Evolutionary conservation across 2,888 invertebrate species (phyloP).

Genomic region (Bembecia ichneumoniformis): DNA sequence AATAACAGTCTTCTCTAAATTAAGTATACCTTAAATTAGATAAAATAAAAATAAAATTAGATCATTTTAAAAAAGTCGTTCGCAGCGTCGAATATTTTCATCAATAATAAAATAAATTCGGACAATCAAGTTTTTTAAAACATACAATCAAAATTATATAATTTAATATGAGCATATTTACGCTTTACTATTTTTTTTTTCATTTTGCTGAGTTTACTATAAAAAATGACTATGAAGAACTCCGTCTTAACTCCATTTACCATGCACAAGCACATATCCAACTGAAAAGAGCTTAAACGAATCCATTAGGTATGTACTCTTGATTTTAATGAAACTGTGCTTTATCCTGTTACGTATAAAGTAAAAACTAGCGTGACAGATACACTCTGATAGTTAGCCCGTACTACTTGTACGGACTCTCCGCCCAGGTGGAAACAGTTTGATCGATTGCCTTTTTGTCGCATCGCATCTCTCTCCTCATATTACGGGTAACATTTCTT

Average conservation of each 20-base stretch:
- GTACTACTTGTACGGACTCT: conserved; percentile 53
- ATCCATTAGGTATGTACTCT: background rate
- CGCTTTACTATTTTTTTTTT: background rate
- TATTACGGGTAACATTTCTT: conserved; percentile 48
- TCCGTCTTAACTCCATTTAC: background rate
- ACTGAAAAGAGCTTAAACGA: background rate
- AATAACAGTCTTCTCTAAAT: too few relatives aligned
- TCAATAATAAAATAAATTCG: too few relatives aligned
- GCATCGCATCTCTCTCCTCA: conserved; percentile 27
- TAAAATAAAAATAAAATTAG: too few relatives aligned
- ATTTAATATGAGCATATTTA: too few relatives aligned
- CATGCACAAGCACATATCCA: background rate
- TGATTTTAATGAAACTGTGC: conserved; percentile 10
- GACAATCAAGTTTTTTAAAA: too few relatives aligned
- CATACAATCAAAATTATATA: too few relatives aligned
- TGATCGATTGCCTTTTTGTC: conserved; percentile 65
- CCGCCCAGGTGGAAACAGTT: conserved; percentile 47
- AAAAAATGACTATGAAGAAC: too few relatives aligned
- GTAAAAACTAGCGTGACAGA: background rate
- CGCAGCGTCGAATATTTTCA: too few relatives aligned
- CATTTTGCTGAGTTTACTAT: background rate
- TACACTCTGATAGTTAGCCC: conserved; percentile 42
- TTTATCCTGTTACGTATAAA: conserved; percentile 5
- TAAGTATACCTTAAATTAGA: too few relatives aligned
- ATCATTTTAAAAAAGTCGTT: too few relatives aligned